Evolutionary conservation across 2,113 vertebrate genomes (phyloP).

Genomic region (Merops nubicus): DNA sequence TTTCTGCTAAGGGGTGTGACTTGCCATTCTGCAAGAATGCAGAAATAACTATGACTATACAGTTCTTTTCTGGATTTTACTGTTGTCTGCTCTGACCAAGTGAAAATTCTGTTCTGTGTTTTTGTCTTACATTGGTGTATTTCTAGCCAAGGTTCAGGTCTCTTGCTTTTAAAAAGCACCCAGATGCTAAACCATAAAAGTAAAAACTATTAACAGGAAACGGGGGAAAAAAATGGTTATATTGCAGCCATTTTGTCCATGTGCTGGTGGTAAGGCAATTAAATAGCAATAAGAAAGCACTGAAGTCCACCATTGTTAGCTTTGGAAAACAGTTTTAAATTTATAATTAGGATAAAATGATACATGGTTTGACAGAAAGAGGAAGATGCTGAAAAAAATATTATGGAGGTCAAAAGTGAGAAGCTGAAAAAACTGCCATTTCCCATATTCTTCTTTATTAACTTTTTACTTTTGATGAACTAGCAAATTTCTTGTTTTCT

Average conservation of each 20-base stretch:
- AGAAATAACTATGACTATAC: background rate
- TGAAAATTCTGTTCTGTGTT: background rate
- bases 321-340: constrained; percentile 1
- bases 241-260: background rate
- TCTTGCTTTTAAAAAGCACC: background rate
- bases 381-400: background rate
- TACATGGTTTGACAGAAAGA: background rate
- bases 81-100: background rate
- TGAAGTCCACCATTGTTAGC: background rate
- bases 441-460: background rate
- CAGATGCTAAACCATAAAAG: background rate
- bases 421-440: background rate
- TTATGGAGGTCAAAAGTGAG: background rate
- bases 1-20: background rate
- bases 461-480: background rate
- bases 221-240: background rate
- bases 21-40: background rate
- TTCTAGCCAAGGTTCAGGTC: background rate
- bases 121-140: background rate
- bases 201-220: background rate
- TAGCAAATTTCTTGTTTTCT: background rate
- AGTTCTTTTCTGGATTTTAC: background rate
- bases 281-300: constrained; percentile 16
- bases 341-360: background rate
- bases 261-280: background rate